Conservation (phyloP, 1,140 invertebrate species). For the Drosophila pachea region DNA sequence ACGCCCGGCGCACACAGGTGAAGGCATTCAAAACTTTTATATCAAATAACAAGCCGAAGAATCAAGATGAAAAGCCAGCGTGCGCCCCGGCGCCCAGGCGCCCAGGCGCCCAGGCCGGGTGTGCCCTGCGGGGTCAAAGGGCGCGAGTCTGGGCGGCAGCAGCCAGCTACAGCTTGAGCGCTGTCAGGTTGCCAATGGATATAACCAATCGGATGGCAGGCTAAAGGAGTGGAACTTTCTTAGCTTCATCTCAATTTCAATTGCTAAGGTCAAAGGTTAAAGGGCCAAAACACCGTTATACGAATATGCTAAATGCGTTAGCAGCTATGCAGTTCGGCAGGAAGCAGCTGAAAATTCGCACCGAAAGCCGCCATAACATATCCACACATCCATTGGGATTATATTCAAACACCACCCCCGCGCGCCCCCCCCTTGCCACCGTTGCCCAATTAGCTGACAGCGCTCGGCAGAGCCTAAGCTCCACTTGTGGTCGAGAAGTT, state of each 20-base stretch:
- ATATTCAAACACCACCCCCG: too few relatives aligned
- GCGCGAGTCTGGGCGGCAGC: neutral
- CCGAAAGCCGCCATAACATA: slow-evolving; percentile 35
- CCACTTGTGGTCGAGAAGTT: slow-evolving; percentile 2
- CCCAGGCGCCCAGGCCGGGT: too few relatives aligned
- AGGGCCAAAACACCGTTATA: too few relatives aligned
- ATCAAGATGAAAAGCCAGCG: slow-evolving; percentile 4
- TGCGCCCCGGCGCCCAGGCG: too few relatives aligned
- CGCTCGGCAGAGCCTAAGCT: slow-evolving; percentile 30
- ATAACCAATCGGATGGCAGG: neutral
- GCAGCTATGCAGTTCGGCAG: too few relatives aligned
- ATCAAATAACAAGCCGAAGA: slow-evolving; percentile 11
- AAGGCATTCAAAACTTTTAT: slow-evolving; percentile 29
- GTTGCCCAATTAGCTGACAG: slow-evolving; percentile 52
- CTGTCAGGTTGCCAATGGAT: slow-evolving; percentile 3
- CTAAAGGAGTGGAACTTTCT: neutral
- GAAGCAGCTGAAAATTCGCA: too few relatives aligned
- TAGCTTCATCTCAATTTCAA: too few relatives aligned
- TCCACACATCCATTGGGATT: slow-evolving; percentile 30
- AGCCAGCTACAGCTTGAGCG: neutral
- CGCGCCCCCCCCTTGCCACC: neutral
- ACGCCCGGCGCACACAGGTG: slow-evolving; percentile 14
- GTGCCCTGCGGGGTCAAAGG: neutral
- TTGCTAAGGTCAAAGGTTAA: too few relatives aligned
- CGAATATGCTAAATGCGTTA: too few relatives aligned